phyloP scores from a whole-genome alignment of 2,797 vertebrate species.

The Notolepis coatsorum region DNA sequence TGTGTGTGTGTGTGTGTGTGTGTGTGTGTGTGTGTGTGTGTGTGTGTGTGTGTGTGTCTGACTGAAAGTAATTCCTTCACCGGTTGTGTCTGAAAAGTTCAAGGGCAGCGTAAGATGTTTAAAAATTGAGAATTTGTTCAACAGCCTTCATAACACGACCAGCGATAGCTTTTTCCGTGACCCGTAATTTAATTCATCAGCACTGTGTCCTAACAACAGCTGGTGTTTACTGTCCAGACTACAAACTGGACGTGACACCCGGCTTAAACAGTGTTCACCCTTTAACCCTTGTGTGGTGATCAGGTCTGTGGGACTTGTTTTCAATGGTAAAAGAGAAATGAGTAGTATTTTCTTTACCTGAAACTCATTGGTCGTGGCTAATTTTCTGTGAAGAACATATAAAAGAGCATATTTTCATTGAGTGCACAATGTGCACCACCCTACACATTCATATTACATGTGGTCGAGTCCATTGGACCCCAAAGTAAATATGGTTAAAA shows the following conservation, averaged over 20 bases:
- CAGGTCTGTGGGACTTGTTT: too few species aligned
- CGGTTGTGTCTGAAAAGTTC: conserved; percentile 71
- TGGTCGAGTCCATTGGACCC: too few species aligned
- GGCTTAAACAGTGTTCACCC: conserved; percentile 48
- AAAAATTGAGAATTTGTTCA: conserved; percentile 65
- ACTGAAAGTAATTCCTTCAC: conserved; percentile 77
- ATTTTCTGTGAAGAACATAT: too few species aligned
- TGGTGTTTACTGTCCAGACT: conserved; percentile 34
- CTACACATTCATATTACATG: too few species aligned
- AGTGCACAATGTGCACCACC: too few species aligned
- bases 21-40: background rate
- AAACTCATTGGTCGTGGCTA: too few species aligned
- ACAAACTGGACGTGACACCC: conserved; percentile 59
- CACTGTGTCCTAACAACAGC: conserved; percentile 46
- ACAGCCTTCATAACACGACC: conserved; percentile 44
- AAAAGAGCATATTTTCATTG: too few species aligned
- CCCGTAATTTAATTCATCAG: conserved; percentile 63
- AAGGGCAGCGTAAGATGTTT: conserved; percentile 70
- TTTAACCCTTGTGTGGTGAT: too few species aligned
- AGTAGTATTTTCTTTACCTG: too few species aligned
- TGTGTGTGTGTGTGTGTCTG: background rate
- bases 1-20: conserved; percentile 3
- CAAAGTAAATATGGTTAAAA: too few species aligned
- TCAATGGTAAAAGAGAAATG: too few species aligned
- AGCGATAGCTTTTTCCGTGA: conserved; percentile 58